Evolutionary conservation across 2,797 vertebrate species (phyloP), one percentile per base, ranked within the genome.

Genomic region (Echiichthys vipera): DNA sequence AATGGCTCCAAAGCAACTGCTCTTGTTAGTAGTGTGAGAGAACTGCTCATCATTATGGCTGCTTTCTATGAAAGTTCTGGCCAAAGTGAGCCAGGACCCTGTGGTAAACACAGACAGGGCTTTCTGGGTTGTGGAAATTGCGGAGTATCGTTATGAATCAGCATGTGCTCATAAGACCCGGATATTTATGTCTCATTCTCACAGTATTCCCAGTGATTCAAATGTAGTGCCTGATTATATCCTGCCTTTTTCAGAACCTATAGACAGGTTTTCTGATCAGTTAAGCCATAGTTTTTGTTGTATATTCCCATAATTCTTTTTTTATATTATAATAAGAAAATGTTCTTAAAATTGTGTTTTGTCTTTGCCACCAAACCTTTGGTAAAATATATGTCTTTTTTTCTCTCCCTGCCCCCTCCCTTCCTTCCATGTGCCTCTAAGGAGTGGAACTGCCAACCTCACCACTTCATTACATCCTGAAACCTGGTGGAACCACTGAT

Each of bases 401-500:
- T 55, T 30, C 15, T 69, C n/a, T 34, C 13, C 18, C 22, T 34
- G 9, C 18, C 59, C 34, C 57, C 20, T 75, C 3, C 43, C 15
- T 18, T 74, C 71, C 27, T 53, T 69, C 30, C 63, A 84, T 80
- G 78, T 89, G 49, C 65, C 75, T 76, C 15, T 45, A 36, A 68
- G 57, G 79, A 68, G 72, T 51, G 46, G 50, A 83, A 69, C 69
- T 69, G 46, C 66, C 11, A 15, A 74, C 62, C 34, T 69, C 51
- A 53, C 53, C 5, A 27, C 68, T 80, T 55, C n/a, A 20, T 79
- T 74, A 80, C 73, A 80, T 85, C 81, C 75, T 68, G 45, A 88
- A 82, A 81, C 73, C 69, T 77, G 53, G 70, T 71, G 65, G 83
- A 72, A 84, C 89, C 87, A 61, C 72, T 49, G 83, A 84, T 91